phyloP scores from a whole-genome alignment of 2,113 vertebrate genomes.

The Tragelaphus scriptus region DNA sequence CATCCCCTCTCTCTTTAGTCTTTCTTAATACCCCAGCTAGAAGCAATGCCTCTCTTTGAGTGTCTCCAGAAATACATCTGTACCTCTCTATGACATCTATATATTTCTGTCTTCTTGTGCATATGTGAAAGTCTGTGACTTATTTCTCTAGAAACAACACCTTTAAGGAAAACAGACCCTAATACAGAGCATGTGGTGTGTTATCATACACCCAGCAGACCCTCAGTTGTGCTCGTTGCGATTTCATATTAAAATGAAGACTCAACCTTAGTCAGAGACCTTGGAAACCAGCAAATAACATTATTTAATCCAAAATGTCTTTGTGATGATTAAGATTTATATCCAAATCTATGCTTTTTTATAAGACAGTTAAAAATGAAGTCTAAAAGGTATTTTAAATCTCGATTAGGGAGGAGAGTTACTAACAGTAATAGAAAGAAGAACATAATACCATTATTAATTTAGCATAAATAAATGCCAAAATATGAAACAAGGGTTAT shows the following conservation, averaged over 20 bases:
- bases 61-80: background rate
- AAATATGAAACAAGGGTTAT: background rate
- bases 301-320: background rate
- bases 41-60: background rate
- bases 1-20: background rate
- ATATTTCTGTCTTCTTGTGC: background rate
- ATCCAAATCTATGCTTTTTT: background rate
- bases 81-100: background rate
- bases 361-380: background rate
- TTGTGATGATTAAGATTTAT: background rate
- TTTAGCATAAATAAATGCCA: background rate
- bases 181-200: background rate
- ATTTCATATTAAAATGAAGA: background rate
- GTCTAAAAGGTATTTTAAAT: background rate
- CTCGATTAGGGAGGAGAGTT: background rate
- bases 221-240: background rate
- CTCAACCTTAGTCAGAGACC: background rate
- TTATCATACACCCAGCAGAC: background rate
- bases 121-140: background rate
- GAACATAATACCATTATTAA: background rate
- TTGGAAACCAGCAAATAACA: background rate
- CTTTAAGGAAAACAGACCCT: background rate
- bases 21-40: background rate
- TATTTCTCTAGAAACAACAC: background rate
- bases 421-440: background rate